Percentiles rank a stretch among this genome's conserved stretches.
These are phyloP conservation scores for Leptopterna dolabrata DNA, from an alignment of 2,888 invertebrate genomes.

Conservation along the genomic window DNA sequence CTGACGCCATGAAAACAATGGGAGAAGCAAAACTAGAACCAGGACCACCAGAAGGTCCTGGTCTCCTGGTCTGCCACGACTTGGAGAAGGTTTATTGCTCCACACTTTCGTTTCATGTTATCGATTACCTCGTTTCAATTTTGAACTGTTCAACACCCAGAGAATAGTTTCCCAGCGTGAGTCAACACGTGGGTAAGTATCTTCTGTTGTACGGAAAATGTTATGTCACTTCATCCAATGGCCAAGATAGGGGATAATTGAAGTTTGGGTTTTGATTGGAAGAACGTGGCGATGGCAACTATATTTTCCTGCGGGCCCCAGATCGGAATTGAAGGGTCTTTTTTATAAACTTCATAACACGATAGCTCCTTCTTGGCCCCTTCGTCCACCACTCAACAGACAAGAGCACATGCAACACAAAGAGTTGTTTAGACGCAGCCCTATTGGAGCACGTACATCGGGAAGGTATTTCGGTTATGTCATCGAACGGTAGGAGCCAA, in stretches of 20 bases:
- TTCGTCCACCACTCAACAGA: neutral
- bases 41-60: no score
- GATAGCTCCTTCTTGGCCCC: neutral
- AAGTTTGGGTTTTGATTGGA: neutral
- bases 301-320: neutral
- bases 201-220: neutral
- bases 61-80: no score
- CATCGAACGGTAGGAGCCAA: neutral
- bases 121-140: no score
- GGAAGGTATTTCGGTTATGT: slow-evolving; percentile 22
- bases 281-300: neutral
- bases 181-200: neutral
- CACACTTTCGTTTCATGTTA: no score
- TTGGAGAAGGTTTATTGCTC: no score
- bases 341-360: neutral
- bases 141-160: no score
- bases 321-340: slow-evolving; percentile 6
- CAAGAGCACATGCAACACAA: neutral
- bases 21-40: no score
- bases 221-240: neutral
- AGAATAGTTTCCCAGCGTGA: no score
- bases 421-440: neutral
- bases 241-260: neutral
- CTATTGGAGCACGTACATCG: slow-evolving; percentile 19
- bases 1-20: no score